Base-by-base conservation (phyloP, 2,888 invertebrate genomes). In the Hydrotaea cyrtoneurina region DNA sequence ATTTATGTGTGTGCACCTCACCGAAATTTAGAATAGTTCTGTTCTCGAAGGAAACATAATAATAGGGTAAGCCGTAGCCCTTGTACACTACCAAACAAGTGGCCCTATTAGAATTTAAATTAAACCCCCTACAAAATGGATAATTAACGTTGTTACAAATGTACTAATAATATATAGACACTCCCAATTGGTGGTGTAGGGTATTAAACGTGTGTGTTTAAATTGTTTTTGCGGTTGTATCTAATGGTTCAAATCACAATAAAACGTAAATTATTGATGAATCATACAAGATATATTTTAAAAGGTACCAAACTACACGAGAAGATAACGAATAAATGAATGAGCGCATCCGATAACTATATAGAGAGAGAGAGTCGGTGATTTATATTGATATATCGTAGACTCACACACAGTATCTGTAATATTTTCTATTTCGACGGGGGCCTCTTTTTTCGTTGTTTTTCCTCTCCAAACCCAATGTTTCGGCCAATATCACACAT, bases 151-250 rank as follows among this genome's bases (percentile, higher is more conserved):
- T 31, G 31, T 31, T 31, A 31, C 31, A 31, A 31, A 31, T 31
- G 7, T 31, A 31, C 31, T 4, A 31, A 7, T 31, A 31, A 31
- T 7, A 31, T 31, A 31, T 7, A 31, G 3, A 31, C 31, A 7
- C 31, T 4, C 7, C 3, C 31, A n/a, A n/a, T n/a, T 31, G 2
- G 2, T 31, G 31, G 31, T 31, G 31, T 31, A 31, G 31, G 31
- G 31, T 31, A 31, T 13, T 7, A 66, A 69, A 69, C 50, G 17
- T 72, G 53, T 72, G 72, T 55, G 50, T 53, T 72, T 55, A 55
- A 72, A 62, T 36, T 62, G 62, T n/a, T 5, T 62, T 62, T 62
- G 62, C 62, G 62, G 62, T 62, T 62, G n/a, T n/a, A 17, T 62
- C 62, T 62, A 31, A 31, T 62, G 26, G 62, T 62, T 62, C 62